These are phyloP conservation scores for Rhinopithecus roxellana DNA, from an alignment of 2,113 vertebrate species.

Conservation along the genomic window DNA sequence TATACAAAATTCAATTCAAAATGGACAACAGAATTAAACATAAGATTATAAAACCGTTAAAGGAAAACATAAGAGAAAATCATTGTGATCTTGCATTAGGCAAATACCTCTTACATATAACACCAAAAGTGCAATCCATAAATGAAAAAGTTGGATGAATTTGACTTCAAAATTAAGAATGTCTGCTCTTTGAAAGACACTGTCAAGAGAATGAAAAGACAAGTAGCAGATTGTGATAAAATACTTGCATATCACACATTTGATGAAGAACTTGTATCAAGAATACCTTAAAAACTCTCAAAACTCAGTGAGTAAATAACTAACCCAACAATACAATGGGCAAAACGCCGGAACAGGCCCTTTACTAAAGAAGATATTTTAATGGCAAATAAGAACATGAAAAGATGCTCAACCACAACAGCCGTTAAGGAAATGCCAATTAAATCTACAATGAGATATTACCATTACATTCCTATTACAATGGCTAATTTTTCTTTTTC, in stretches of 20 bases:
- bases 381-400: not conserved
- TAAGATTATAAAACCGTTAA: not conserved
- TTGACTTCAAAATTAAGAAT: constrained; percentile 13
- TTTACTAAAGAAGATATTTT: not conserved
- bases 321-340: not conserved
- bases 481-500: not conserved
- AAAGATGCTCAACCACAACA: not conserved
- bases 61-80: not conserved
- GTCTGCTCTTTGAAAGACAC: not conserved
- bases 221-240: not conserved
- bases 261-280: not conserved
- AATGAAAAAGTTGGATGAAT: not conserved
- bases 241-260: not conserved
- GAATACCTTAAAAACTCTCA: not conserved
- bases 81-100: not conserved
- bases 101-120: not conserved
- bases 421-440: not conserved
- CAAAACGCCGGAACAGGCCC: not conserved
- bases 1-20: not conserved
- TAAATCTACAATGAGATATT: not conserved
- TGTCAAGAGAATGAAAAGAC: not conserved
- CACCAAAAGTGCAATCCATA: not conserved
- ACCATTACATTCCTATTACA: not conserved
- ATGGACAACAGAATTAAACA: not conserved
- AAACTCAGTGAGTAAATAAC: not conserved